Percentiles rank a stretch among this genome's conserved stretches.
phyloP scores from a whole-genome alignment of 37 sponge, comb jelly and placozoan genomes.

The Beroe forskalii region DNA sequence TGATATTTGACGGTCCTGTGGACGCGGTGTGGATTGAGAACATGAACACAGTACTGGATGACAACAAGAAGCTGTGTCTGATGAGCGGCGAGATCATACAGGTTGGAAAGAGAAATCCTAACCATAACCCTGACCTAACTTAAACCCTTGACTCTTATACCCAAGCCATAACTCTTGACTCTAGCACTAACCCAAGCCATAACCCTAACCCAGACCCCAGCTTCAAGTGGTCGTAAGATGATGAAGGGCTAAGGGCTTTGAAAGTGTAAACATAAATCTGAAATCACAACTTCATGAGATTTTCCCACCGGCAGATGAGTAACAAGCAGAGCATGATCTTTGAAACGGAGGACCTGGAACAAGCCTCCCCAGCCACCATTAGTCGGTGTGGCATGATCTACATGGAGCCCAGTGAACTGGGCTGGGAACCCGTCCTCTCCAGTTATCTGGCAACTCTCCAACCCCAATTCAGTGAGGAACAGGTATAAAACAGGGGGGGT shows the following conservation, averaged over 20 bases:
- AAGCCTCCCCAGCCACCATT: constrained; percentile 98
- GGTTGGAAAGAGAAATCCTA: too few species aligned
- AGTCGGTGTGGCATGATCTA: constrained; percentile 93
- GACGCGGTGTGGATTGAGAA: constrained; percentile 99
- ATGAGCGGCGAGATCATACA: constrained; percentile 99
- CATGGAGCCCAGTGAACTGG: constrained; percentile 73
- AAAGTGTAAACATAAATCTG: too few species aligned
- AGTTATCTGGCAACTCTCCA: constrained; percentile 82
- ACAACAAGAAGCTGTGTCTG: constrained; percentile 79
- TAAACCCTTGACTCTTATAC: too few species aligned
- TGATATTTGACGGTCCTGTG: constrained; percentile 99
- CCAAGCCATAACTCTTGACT: too few species aligned
- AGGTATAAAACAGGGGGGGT: too few species aligned
- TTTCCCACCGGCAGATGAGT: constrained; percentile 82
- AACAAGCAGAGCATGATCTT: constrained; percentile 92
- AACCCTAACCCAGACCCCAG: too few species aligned
- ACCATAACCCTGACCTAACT: too few species aligned
- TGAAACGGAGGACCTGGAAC: constrained; percentile 96
- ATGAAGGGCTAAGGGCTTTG: too few species aligned
- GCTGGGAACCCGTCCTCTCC: constrained; percentile 86
- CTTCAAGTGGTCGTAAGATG: too few species aligned
- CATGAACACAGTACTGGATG: constrained; percentile 99
- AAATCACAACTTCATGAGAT: too few species aligned
- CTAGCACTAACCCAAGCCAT: too few species aligned
- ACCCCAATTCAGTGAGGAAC: constrained; percentile 71